Base-by-base conservation (phyloP, 2,113 vertebrate species). In the Coracopsis vasa region DNA sequence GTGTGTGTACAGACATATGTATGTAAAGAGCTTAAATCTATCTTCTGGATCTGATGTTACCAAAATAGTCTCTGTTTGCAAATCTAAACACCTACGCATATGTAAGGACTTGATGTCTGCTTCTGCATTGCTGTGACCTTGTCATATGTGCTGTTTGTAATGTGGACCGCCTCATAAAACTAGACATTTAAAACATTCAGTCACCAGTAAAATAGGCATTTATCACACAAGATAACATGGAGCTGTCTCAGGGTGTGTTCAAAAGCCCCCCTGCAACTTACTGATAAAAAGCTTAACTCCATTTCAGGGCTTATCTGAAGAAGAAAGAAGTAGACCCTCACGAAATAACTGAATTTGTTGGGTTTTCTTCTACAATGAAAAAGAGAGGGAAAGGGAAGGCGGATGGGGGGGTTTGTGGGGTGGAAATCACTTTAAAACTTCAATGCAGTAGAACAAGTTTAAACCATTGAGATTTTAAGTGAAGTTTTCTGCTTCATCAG, bases 211-310 rank as follows among this genome's bases (percentile, higher is more conserved):
- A 91, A 90, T 12, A 83, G 82, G 54, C 66, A 37, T 96, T 86
- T 97, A 61, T 94, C 83, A 69, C 58, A 83, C 60, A 81, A 0
- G 35, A 66, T 90, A 86, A 77, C 50, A 82, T 47, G 75, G 60
- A 90, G 61, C 83, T 94, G 61, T 93, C 89, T 80, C 90, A 93
- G 94, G 90, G 95, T 87, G 86, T 95, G 89, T 93, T 95, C 69
- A 37, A 94, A 95, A 92, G 75, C 13, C 82, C 92, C 94, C 84
- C 86, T 98, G 97, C 75, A 94, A 95, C 47, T 80, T 77, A 48
- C 88, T 96, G 97, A 98, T 98, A 97, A 97, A 96, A 96, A 96
- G 95, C 95, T 97, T 95, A 97, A 94, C 91, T 95, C 67, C 37
- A 50, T 96, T 95, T 96, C 77, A 72, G 88, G 54, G 78, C 92